A percentile compares a stretch with the other conserved stretches of the same genome.
phyloP scores from a whole-genome alignment of 2,797 vertebrate species.

The Chaetodon trifasciatus region DNA sequence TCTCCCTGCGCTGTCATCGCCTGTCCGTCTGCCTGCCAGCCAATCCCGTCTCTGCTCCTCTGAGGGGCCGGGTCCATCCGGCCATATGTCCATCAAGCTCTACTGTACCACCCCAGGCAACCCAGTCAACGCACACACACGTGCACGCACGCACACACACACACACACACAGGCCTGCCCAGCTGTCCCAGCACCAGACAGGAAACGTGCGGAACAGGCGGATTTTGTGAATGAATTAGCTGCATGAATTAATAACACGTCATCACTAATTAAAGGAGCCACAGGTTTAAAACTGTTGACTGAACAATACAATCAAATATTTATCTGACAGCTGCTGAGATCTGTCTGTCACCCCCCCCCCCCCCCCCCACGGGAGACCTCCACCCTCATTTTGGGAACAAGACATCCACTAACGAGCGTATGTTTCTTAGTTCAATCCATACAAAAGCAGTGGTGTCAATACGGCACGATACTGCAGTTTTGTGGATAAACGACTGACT shows the following conservation, averaged over 20 bases:
- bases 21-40: conserved; percentile 31
- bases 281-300: conserved; percentile 22
- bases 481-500: no score
- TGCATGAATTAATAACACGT: conserved; percentile 58
- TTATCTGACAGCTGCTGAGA: conserved; percentile 55
- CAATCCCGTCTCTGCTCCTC: conserved; percentile 38
- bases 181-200: conserved; percentile 62
- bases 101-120: conserved; percentile 48
- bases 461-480: no score
- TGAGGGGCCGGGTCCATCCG: conserved; percentile 49
- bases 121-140: conserved; percentile 28
- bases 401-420: no score
- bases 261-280: conserved; percentile 56
- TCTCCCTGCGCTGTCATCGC: conserved; percentile 43
- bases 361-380: neutral
- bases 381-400: no score
- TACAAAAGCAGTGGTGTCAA: no score
- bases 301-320: conserved; percentile 52
- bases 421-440: no score
- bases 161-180: conserved; percentile 32
- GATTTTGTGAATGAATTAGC: conserved; percentile 34
- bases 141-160: conserved; percentile 23
- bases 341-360: conserved; percentile 1
- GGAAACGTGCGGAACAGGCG: conserved; percentile 19
- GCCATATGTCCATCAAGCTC: conserved; percentile 66